Evolutionary conservation across 2,113 vertebrate genomes (phyloP), one percentile per base, ranked within the genome.

Genomic region (Pristiophorus japonicus): DNA sequence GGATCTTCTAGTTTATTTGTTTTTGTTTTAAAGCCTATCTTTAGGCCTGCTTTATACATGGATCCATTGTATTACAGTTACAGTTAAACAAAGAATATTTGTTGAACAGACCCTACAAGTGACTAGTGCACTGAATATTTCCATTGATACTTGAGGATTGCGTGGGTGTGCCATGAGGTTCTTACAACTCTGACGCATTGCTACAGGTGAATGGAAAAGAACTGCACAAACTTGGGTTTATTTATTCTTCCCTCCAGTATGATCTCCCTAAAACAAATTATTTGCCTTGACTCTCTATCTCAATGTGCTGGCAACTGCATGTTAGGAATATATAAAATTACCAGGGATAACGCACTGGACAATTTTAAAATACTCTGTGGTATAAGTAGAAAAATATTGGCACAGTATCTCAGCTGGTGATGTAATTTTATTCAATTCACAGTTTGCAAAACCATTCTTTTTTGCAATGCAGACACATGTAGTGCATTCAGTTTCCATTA

Each of bases 341-440:
- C 65, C 38, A 65, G 93, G 22, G 24, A 38, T 94, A 27, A 59
- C 73, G 93, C 27, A 73, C 93, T 94, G 42, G 93, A 73, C 65
- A 94, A 94, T 70, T 70, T 94, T 70, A 94, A 94, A 94, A 70
- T 70, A 94, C 93, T 94, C 93, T 94, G 10, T 90, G 34, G 16
- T 90, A n/a, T 63, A 51, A 34, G 45, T 94, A 94, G 66, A 94
- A 94, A 94, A 94, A 94, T 94, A 94, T 94, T 94, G 93, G 93
- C 66, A 94, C 66, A 70, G 93, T 94, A 47, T 94, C 45, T 45
- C 93, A 94, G 93, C 93, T 94, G 93, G 93, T 94, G 93, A 73
- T 94, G 51, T 70, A 47, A 94, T 73, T 94, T 55, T 70, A 47
- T 51, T 94, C 93, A 94, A 47, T 94, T 94, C 63, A 94, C 66